Base-by-base conservation (phyloP, 2,113 vertebrate genomes). In the Progne subis region DNA sequence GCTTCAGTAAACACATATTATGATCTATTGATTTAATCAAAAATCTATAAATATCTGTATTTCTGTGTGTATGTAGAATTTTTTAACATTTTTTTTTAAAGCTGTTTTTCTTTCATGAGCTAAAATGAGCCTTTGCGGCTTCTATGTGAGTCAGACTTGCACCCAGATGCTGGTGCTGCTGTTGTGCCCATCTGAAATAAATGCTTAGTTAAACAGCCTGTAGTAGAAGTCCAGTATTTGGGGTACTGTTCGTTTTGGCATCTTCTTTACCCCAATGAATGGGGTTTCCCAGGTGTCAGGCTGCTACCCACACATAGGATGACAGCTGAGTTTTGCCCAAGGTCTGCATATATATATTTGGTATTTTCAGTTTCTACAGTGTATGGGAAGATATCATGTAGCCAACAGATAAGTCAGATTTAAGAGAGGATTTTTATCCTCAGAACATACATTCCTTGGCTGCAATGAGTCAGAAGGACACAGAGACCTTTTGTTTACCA, bases 401-500 rank as follows among this genome's bases (percentile, higher is more conserved):
- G n/a, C 39, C 71, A 65, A 55, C 12, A 6, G 39, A 26, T n/a
- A 88, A 78, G 11, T 26, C 1, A 1, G 56, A 68, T 84, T 92
- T 86, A 60, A 64, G 24, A 55, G 23, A 80, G 29, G 63, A 81
- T 89, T 92, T 94, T 82, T 57, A 32, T 55, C n/a, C 53, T 84
- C 57, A 84, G 75, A 89, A 82, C 6, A 0, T 57, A 59, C 43
- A 71, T 90, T 94, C 52, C 82, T 90, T 21, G 61, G 11, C 37
- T 91, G 65, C 64, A 82, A 37, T 76, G 84, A 95, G 61, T 87
- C 56, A 94, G 60, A 65, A 60, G n/a, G 46, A 71, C 88, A 88
- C 65, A 90, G 69, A 94, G 71, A 68, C 37, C 78, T 94, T 94
- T 94, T 94, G 47, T 91, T 95, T 94, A 94, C 34, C 77, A 56